Percentiles rank a stretch among this genome's conserved stretches.
phyloP scores from a whole-genome alignment of 2,113 vertebrate species.

The Sinocyclocheilus anophthalmus region DNA sequence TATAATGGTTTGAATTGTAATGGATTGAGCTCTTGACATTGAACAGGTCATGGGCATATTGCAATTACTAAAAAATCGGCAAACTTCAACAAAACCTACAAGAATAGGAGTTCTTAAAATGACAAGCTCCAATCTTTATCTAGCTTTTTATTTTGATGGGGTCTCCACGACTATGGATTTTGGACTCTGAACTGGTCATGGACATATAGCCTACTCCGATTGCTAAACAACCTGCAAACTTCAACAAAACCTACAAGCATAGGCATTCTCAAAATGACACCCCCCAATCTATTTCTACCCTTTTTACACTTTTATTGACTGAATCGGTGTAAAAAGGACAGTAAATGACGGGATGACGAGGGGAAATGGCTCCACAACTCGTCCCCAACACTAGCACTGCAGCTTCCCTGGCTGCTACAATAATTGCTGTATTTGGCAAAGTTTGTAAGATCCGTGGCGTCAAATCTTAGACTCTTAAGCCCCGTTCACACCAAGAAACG shows the following conservation, averaged over 20 bases:
- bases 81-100: neutral
- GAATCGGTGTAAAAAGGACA: neutral
- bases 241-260: neutral
- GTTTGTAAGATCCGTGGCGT: neutral
- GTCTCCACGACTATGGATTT: no score
- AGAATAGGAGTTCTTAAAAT: neutral
- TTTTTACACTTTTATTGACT: neutral
- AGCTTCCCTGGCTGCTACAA: neutral
- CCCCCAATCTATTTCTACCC: neutral
- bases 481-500: no score
- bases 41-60: neutral
- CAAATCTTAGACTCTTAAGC: neutral
- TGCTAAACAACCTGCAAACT: neutral
- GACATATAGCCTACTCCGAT: neutral
- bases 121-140: neutral
- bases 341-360: neutral
- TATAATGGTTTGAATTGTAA: neutral
- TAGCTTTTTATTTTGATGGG: neutral
- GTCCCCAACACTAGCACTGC: neutral
- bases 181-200: neutral
- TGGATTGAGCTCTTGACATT: neutral
- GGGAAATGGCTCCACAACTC: neutral
- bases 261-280: neutral
- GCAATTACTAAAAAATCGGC: neutral
- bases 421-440: neutral